Conservation (phyloP, 1,140 invertebrate species). For the Micrasema longulum region DNA sequence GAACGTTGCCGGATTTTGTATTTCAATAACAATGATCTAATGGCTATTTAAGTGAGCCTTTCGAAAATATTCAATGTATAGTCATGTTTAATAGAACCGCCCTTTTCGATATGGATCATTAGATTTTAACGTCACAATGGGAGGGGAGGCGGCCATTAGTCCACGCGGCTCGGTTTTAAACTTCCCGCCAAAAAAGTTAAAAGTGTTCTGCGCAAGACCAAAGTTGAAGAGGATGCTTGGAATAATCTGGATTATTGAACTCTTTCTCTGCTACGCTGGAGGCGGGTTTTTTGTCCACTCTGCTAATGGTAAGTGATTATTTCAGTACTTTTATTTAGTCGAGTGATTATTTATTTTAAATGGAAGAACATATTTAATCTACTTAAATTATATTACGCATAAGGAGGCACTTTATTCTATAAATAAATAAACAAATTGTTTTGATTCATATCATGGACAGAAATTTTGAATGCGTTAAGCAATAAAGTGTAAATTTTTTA, state of each 20-base stretch:
- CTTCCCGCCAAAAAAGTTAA: constrained; percentile 7
- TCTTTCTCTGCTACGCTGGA: constrained; percentile 38
- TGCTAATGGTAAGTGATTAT: constrained; percentile 36
- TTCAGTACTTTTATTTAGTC: no score
- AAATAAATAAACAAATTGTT: no score
- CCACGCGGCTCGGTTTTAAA: background rate
- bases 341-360: no score
- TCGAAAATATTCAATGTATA: constrained; percentile 10
- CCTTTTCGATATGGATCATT: constrained; percentile 5
- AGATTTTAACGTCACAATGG: constrained; percentile 3
- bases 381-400: no score
- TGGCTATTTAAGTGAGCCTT: constrained; percentile 11
- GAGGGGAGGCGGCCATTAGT: background rate
- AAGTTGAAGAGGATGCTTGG: constrained; percentile 30
- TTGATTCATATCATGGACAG: no score
- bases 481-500: no score
- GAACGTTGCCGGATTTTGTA: background rate
- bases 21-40: constrained; percentile 26
- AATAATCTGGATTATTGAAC: constrained; percentile 34
- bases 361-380: no score
- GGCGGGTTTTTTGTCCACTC: constrained; percentile 29
- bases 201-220: background rate
- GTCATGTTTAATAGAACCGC: constrained; percentile 8
- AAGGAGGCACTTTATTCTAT: no score
- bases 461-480: no score